phyloP scores from a whole-genome alignment of 2,797 vertebrate species.

The Melanotaenia parkinsoni region DNA sequence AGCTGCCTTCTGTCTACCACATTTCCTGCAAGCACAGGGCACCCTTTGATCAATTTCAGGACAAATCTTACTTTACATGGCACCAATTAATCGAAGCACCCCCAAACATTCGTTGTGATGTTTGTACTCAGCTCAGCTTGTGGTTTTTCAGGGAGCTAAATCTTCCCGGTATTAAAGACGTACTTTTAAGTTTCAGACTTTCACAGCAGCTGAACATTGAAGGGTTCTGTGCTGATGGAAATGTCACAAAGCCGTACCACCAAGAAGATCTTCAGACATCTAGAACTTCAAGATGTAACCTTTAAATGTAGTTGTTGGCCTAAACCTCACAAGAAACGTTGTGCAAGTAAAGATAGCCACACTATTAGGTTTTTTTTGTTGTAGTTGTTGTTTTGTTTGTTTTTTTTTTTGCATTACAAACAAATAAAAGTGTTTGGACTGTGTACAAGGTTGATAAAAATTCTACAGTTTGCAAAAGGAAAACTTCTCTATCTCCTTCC shows the following conservation, averaged over 20 bases:
- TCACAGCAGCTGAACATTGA: not conserved
- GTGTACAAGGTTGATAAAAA: not conserved
- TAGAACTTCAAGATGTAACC: not conserved
- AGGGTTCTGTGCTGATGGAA: slow-evolving; percentile 2
- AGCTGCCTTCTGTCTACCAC: not conserved
- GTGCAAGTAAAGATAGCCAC: not conserved
- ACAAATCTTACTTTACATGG: slow-evolving; percentile 3
- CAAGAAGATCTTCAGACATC: slow-evolving; percentile 3
- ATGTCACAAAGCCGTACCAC: not conserved
- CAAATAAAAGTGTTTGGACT: not conserved
- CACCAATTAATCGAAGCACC: not conserved
- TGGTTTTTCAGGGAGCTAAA: slow-evolving; percentile 1
- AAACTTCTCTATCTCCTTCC: not conserved
- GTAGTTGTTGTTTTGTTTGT: too few species aligned
- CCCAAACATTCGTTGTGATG: slow-evolving; percentile 1
- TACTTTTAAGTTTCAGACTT: not conserved
- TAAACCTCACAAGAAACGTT: not conserved
- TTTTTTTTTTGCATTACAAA: not conserved
- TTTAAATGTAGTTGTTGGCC: not conserved
- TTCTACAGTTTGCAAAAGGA: not conserved
- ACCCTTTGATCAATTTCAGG: slow-evolving; percentile 8
- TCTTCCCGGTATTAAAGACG: not conserved
- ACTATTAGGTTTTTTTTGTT: not conserved
- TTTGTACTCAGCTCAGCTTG: slow-evolving; percentile 5
- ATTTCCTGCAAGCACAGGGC: not conserved